phyloP scores from a whole-genome alignment of 2,888 invertebrate genomes.

The Mythimna pallens region DNA sequence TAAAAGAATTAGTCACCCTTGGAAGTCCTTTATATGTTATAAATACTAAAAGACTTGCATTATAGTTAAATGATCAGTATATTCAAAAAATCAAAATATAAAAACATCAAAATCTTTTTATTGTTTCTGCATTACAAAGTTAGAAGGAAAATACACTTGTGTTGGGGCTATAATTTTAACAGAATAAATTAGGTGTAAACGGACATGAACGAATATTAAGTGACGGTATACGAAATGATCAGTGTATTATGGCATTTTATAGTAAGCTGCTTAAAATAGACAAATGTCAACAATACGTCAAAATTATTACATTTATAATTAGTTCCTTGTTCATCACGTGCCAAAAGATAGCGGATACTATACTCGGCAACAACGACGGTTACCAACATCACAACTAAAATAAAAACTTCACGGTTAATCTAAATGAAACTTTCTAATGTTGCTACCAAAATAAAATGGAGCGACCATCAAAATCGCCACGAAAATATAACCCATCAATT shows the following conservation, averaged over 20 bases:
- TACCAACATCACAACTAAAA: conserved; percentile 18
- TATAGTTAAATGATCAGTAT: not conserved
- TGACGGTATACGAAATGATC: not conserved
- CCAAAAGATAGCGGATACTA: conserved; percentile 7
- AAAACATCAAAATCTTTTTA: too few species aligned
- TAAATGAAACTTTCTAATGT: conserved; percentile 28
- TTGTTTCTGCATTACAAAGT: too few species aligned
- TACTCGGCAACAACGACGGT: not conserved
- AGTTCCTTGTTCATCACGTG: conserved; percentile 6
- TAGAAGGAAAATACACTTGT: too few species aligned
- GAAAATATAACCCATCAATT: conserved; percentile 48
- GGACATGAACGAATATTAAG: too few species aligned
- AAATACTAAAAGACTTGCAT: not conserved
- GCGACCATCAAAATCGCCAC: conserved; percentile 31
- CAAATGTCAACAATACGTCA: conserved; percentile 12
- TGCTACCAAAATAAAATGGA: conserved; percentile 31
- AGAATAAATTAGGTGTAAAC: too few species aligned
- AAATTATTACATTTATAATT: conserved; percentile 5
- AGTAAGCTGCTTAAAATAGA: not conserved
- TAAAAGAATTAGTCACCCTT: conserved; percentile 18
- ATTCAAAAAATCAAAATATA: too few species aligned
- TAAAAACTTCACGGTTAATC: conserved; percentile 22
- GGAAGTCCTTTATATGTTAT: not conserved
- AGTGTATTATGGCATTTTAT: not conserved
- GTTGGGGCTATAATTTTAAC: too few species aligned